Evolutionary conservation across 2,888 invertebrate genomes (phyloP), one percentile per base, ranked within the genome.

Genomic region (Ashinkailepas kermadecensis): DNA sequence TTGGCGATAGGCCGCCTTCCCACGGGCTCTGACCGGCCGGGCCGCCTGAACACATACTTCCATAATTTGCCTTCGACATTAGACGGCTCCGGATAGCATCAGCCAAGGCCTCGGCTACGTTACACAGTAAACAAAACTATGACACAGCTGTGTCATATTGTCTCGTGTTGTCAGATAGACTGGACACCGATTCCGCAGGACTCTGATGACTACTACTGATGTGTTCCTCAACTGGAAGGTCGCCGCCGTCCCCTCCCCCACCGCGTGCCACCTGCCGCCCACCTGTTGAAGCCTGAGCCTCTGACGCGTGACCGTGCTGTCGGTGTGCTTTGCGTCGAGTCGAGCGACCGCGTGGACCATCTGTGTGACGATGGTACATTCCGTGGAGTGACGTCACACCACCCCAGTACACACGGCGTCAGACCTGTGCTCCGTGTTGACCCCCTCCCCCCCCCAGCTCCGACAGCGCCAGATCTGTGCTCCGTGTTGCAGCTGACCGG

Each of bases 71-170:
- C 54, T 7, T 13, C 39, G 74, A 54, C 18, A 54, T 54, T 54
- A 74, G 74, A 18, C 54, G 74, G 18, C 74, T 13, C 9, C 18
- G 54, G 74, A 74, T 74, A 39, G 74, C 13, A 74, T 74, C 74
- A 13, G 39, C 39, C 15, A 39, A 25, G 25, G 54, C 54, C 23
- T 12, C 4, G 74, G 39, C 18, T 18, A 39, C 39, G 18, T 74
- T 54, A 54, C 74, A 74, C 54, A 54, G 74, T 12, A 74, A 25
- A 74, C 25, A 74, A 18, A n/a, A 13, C 74, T 3, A 2, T 12
- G 74, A 74, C 25, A 18, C 18, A 74, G 54, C 54, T 74, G 74
- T 54, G 74, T 74, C 74, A 54, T 54, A 74, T 74, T 39, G 54
- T 10, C 21, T 74, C 11, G 59, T 74, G 15, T 74, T 39, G 39